A percentile compares a stretch with the other conserved stretches of the same genome.
These are phyloP conservation scores for Hassar affinis DNA, from an alignment of 2,113 vertebrate genomes.

Conservation along the genomic window DNA sequence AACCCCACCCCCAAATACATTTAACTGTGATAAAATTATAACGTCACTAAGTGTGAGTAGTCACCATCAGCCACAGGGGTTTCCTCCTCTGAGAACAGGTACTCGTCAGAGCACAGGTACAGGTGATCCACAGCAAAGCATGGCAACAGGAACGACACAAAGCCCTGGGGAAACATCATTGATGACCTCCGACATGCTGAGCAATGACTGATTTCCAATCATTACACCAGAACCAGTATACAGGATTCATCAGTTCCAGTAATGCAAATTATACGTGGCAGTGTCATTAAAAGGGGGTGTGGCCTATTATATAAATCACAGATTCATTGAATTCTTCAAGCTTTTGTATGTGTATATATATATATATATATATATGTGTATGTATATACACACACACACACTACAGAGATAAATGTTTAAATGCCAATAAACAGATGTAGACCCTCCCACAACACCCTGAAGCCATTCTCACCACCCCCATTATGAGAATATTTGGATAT, in stretches of 20 bases:
- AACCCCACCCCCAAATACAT: neutral
- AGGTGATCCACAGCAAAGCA: slow-evolving; percentile 89
- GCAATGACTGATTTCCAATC: neutral
- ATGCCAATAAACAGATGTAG: neutral
- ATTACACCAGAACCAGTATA: neutral
- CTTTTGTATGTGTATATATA: too few species aligned
- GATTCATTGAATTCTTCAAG: neutral
- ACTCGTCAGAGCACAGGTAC: slow-evolving; percentile 85
- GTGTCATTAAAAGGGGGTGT: neutral
- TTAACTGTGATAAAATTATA: neutral
- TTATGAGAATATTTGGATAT: neutral
- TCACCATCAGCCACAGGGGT: slow-evolving; percentile 84
- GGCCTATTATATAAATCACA: neutral
- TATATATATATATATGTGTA: too few species aligned
- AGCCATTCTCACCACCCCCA: neutral
- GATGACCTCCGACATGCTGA: neutral
- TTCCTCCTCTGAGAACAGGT: slow-evolving; percentile 83
- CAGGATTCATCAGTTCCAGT: neutral
- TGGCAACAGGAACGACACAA: slow-evolving; percentile 86
- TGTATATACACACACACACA: too few species aligned
- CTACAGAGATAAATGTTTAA: too few species aligned
- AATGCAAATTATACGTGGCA: neutral
- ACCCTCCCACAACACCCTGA: neutral
- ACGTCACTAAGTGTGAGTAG: neutral
- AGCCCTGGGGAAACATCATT: slow-evolving; percentile 71